Conservation (phyloP, 2,888 invertebrate species). For the Rhingia rostrata region DNA sequence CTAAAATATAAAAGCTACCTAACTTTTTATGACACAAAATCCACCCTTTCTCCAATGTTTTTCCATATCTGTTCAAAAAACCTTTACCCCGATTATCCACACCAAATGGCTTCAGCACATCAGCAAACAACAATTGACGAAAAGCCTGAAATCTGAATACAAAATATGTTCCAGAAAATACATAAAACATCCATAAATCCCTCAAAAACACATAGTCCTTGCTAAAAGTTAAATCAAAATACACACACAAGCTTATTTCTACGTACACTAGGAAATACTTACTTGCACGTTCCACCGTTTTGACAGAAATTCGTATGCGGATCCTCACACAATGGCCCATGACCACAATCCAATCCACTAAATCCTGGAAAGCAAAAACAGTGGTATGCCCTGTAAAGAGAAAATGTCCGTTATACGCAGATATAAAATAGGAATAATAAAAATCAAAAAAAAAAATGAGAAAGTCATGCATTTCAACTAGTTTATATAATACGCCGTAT, state of each 20-base stretch:
- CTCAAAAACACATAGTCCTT: constrained; percentile 49
- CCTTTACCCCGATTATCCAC: constrained; percentile 34
- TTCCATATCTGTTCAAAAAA: constrained; percentile 30
- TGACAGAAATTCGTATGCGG: constrained; percentile 87
- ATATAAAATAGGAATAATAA: constrained; percentile 16
- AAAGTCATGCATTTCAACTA: constrained; percentile 34
- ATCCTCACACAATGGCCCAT: constrained; percentile 90
- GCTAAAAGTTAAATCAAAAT: constrained; percentile 48
- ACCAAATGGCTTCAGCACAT: constrained; percentile 32
- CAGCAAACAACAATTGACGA: constrained; percentile 36
- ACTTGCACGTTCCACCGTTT: constrained; percentile 94
- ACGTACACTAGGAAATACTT: constrained; percentile 78
- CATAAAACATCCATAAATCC: constrained; percentile 49
- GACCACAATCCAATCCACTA: constrained; percentile 90
- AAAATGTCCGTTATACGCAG: constrained; percentile 42
- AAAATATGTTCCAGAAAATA: constrained; percentile 43
- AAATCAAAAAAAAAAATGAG: constrained; percentile 25
- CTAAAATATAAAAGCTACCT: constrained; percentile 3
- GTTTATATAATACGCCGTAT: constrained; percentile 24
- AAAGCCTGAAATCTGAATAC: constrained; percentile 39
- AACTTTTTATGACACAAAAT: constrained; percentile 45
- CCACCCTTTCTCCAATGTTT: constrained; percentile 25
- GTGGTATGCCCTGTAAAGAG: constrained; percentile 86
- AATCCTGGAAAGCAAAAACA: constrained; percentile 93
- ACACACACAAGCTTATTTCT: constrained; percentile 13